Evolutionary conservation across 2,797 vertebrate species (phyloP), one percentile per base, ranked within the genome.

Genomic region (Rhadinocentrus ornatus): DNA sequence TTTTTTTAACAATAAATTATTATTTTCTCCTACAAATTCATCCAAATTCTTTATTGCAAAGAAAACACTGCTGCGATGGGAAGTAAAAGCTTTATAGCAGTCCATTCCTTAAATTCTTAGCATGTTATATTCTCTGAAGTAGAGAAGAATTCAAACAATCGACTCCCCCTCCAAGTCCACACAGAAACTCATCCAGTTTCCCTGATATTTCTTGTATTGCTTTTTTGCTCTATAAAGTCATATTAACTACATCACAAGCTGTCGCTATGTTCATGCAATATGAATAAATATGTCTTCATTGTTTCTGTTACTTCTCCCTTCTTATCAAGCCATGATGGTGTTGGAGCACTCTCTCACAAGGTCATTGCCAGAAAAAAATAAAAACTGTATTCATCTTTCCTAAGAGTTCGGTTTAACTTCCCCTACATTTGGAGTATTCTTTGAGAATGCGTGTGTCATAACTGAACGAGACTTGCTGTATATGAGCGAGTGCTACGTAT

Each of bases 361-460:
- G 41, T 44, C 39, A 18, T 41, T 41, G 39, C 1, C 16, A 20
- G 39, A 41, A 44, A 44, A 44, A 44, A 44, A 44, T 6, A 8
- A 44, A 44, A 44, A 5, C 41, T 44, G 41, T 44, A 1, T 41
- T 41, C 18, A 6, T 41, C 15, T 41, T 41, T 41, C n/a, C 10
- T 13, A 11, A 50, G n/a, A 24, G n/a, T 53, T 13, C 7, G 5
- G 13, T 53, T 27, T 27, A 24, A 26, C 1, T 27, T 53, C 52
- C 26, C 15, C 24, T 26, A 53, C 52, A 53, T 2, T 83, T 80
- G 78, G 63, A 20, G 63, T 71, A 27, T 65, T 74, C 78, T 83
- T 77, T 60, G 75, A 86, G 78, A 88, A 1, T 0, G 26, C n/a
- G n/a, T 27, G 60, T 71, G 37, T 44, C 24, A 61, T 84, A 72